Base-by-base conservation (phyloP, 2,113 vertebrate species). In the Phyllopteryx taeniolatus region DNA sequence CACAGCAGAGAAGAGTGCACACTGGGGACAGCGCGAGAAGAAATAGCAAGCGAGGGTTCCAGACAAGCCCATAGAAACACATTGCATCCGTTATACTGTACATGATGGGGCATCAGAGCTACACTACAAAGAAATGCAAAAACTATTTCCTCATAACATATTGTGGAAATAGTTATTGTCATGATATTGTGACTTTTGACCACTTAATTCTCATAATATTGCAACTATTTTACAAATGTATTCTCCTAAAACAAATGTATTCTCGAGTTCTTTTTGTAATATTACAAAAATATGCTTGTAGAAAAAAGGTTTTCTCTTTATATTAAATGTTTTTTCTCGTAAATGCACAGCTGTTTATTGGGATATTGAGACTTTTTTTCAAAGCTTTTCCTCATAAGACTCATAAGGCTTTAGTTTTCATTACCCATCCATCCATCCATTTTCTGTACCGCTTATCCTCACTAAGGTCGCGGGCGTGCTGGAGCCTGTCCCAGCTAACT, bases 61-160 rank as follows among this genome's bases (percentile, higher is more conserved):
- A 20, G 64, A 54, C 42, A 77, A 27, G 39, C 67, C 67, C 66
- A 70, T 68, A 81, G 51, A 73, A 78, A 73, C 33, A 77, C 13
- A 65, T 13, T 72, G 22, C 14, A 44, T 56, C 44, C 76, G 3
- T 63, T 35, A 66, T 22, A 76, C 35, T 39, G 35, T 3, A 39
- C 5, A 44, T 20, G 66, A 60, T 15, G 8, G 31, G n/a, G 12
- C 1, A 66, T 8, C 5, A 46, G n/a, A 2, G n/a, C 22, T 22
- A 66, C n/a, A 31, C n/a, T 17, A 14, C 8, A 47, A 64, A 43
- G 3, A 66, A 46, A 44, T 8, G 11, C 2, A 8, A 35, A 62
- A 60, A 1, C 1, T 10, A 42, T 4, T 42, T 63, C 10, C 33
- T 11, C 33, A 20, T 8, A 42, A 62, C 43, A 31, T 13, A 22